A percentile compares a stretch with the other conserved stretches of the same genome.
These are phyloP conservation scores for Aplidium turbinatum DNA, from an alignment of 23 tunicate species.

Conservation along the genomic window DNA sequence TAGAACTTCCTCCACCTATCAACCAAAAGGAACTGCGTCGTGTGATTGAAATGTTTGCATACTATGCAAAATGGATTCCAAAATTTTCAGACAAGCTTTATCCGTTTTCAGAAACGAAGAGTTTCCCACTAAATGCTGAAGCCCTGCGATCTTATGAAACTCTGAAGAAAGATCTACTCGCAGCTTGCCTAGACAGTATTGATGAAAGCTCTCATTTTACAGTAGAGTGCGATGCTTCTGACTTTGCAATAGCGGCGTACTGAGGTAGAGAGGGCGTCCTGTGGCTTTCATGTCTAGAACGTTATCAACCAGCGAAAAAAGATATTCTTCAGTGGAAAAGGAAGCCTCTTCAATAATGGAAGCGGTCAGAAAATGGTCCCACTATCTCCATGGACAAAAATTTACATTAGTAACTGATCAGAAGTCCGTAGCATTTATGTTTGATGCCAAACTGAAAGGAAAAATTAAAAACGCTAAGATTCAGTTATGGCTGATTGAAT, in stretches of 20 bases:
- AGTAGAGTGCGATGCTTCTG: constrained; percentile 15
- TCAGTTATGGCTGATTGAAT: too few species aligned
- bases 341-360: constrained; percentile 31
- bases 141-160: background rate
- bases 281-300: constrained; percentile 32
- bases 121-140: constrained; percentile 7
- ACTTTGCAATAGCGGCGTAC: constrained; percentile 23
- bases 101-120: background rate
- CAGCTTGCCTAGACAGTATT: background rate
- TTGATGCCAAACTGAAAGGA: constrained; percentile 4
- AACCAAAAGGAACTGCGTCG: background rate
- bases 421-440: constrained; percentile 35
- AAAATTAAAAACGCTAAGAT: constrained; percentile 38
- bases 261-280: constrained; percentile 21
- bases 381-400: constrained; percentile 2
- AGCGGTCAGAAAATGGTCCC: constrained; percentile 22
- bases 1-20: constrained; percentile 5
- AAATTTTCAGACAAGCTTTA: constrained; percentile 6
- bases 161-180: background rate
- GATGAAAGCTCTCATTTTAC: constrained; percentile 14
- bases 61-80: constrained; percentile 23
- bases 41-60: constrained; percentile 17
- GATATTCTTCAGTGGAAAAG: constrained; percentile 10
- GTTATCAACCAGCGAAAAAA: constrained; percentile 1
- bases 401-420: constrained; percentile 16